Evolutionary conservation across 1,140 invertebrate genomes (phyloP).

Genomic region (Drepana arcuata): DNA sequence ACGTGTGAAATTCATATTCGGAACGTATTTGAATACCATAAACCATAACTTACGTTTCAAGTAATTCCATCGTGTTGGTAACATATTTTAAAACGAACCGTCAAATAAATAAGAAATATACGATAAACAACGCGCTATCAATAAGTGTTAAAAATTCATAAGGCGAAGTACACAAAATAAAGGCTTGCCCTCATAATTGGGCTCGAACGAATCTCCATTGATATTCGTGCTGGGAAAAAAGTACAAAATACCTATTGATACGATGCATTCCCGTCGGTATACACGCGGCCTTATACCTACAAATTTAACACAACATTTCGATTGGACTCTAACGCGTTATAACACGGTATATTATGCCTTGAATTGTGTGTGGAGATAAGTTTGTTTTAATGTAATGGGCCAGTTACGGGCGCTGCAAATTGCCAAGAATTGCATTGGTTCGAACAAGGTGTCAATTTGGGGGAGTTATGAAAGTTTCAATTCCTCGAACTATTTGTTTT

Average conservation of each 20-base stretch:
- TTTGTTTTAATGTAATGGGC: constrained; percentile 58
- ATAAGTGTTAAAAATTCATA: constrained; percentile 12
- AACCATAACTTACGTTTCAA: no score
- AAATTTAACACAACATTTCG: constrained; percentile 14
- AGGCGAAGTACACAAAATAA: constrained; percentile 23
- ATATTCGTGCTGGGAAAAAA: constrained; percentile 69
- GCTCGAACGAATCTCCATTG: constrained; percentile 62
- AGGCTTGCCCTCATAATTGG: constrained; percentile 52
- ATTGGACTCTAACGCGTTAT: constrained; percentile 11
- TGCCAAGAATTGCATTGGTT: constrained; percentile 56
- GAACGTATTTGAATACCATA: no score
- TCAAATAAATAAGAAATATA: no score
- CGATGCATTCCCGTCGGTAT: constrained; percentile 52
- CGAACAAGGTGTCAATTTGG: constrained; percentile 70
- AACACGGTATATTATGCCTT: constrained; percentile 13
- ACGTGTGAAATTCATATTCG: no score
- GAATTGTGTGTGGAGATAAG: constrained; percentile 12
- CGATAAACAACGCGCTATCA: no score
- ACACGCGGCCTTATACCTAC: constrained; percentile 26
- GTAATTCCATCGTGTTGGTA: no score
- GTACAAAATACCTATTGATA: constrained; percentile 53
- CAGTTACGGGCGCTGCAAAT: constrained; percentile 65
- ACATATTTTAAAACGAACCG: no score
- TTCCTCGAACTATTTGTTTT: constrained; percentile 70
- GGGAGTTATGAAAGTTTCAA: constrained; percentile 62